Evolutionary conservation across 1,140 invertebrate species (phyloP).

Genomic region (Pseudoatta argentina): DNA sequence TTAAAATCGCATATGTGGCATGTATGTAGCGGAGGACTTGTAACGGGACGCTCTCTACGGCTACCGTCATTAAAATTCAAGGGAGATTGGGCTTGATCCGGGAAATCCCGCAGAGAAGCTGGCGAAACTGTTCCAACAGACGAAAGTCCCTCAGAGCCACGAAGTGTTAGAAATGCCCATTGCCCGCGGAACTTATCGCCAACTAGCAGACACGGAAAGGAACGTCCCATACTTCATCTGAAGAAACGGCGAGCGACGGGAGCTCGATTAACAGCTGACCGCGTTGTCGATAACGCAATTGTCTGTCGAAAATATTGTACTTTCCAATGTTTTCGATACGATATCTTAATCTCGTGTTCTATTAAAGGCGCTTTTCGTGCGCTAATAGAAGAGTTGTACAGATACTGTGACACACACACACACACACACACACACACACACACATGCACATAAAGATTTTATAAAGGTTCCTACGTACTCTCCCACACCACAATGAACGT

Average conservation of each 20-base stretch:
- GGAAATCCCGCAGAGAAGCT: slow-evolving; percentile 48
- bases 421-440: too few species aligned
- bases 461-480: too few species aligned
- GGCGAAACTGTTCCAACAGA: slow-evolving; percentile 37
- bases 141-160: slow-evolving; percentile 29
- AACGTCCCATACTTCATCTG: slow-evolving; percentile 25
- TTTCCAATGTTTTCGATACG: slow-evolving; percentile 23
- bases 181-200: slow-evolving; percentile 47
- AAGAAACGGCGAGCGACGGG: slow-evolving; percentile 8
- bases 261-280: slow-evolving; percentile 52
- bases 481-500: too few species aligned
- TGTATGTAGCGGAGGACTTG: not conserved
- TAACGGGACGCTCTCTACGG: not conserved
- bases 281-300: slow-evolving; percentile 40
- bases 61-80: slow-evolving; percentile 53
- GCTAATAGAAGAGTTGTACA: not conserved
- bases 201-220: not conserved
- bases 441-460: too few species aligned
- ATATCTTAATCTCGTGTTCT: slow-evolving; percentile 25
- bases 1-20: slow-evolving; percentile 16
- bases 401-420: too few species aligned
- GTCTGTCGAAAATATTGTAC: not conserved
- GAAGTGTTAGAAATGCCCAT: slow-evolving; percentile 15
- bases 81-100: slow-evolving; percentile 52
- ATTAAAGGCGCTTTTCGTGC: not conserved